These are phyloP conservation scores for Brachionus asplanchnoidis DNA, from an alignment of 1,140 invertebrate genomes.

Conservation along the genomic window DNA sequence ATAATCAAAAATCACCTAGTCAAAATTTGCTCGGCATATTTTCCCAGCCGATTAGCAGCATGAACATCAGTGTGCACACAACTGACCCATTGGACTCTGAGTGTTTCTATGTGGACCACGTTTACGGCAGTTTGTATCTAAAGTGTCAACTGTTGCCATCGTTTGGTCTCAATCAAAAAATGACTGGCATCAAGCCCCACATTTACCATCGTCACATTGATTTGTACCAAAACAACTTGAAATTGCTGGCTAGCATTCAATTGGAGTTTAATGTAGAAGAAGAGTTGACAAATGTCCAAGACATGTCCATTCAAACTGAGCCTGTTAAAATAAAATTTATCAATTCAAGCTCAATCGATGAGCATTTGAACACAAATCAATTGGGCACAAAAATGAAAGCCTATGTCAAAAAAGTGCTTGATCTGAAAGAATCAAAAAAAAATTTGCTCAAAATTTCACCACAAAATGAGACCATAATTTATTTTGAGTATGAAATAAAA, in stretches of 20 bases:
- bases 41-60: background rate
- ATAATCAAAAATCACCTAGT: background rate
- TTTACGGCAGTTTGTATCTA: background rate
- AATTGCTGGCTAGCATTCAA: background rate
- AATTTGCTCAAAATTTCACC: background rate
- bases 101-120: background rate
- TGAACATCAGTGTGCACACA: background rate
- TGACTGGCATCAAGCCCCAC: background rate
- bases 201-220: background rate
- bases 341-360: background rate
- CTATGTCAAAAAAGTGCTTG: background rate
- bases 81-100: background rate
- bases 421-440: background rate
- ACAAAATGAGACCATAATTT: background rate
- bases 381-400: background rate
- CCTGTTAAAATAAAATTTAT: background rate
- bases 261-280: background rate
- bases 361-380: background rate
- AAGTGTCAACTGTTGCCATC: background rate
- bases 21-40: constrained; percentile 13
- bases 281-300: background rate
- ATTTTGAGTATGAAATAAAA: background rate
- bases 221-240: background rate
- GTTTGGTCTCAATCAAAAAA: background rate
- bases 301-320: background rate